Evolutionary conservation across 2,888 invertebrate species (phyloP).

Genomic region (Apodemia mormo): DNA sequence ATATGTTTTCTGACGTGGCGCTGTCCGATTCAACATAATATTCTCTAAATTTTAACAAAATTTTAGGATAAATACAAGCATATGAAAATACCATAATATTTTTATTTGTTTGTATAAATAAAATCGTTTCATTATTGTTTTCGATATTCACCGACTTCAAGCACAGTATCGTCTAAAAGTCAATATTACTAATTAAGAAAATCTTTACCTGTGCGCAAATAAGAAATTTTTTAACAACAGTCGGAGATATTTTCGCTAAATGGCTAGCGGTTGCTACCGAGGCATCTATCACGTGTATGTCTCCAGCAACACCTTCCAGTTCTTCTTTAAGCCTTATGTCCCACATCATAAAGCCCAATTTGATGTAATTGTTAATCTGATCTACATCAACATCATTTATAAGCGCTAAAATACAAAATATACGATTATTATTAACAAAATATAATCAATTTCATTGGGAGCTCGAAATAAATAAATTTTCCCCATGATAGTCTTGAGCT

Average conservation of each 20-base stretch:
- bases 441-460: not conserved
- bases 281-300: slow-evolving; percentile 90
- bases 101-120: no score
- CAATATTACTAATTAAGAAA: not conserved
- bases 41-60: no score
- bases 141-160: no score
- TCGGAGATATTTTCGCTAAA: slow-evolving; percentile 89
- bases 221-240: slow-evolving; percentile 89
- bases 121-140: no score
- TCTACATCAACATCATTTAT: slow-evolving; percentile 1
- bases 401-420: not conserved
- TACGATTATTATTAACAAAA: not conserved
- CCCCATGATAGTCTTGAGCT: no score
- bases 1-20: no score
- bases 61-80: no score
- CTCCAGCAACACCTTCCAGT: slow-evolving; percentile 89
- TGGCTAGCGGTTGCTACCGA: slow-evolving; percentile 87
- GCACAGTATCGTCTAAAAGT: no score
- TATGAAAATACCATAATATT: no score
- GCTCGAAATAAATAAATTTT: no score
- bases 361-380: not conserved
- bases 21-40: no score
- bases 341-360: slow-evolving; percentile 85
- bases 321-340: slow-evolving; percentile 89
- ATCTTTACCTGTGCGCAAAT: slow-evolving; percentile 85